phyloP scores from a whole-genome alignment of 2,797 vertebrate species.

The Ibycter americanus region DNA sequence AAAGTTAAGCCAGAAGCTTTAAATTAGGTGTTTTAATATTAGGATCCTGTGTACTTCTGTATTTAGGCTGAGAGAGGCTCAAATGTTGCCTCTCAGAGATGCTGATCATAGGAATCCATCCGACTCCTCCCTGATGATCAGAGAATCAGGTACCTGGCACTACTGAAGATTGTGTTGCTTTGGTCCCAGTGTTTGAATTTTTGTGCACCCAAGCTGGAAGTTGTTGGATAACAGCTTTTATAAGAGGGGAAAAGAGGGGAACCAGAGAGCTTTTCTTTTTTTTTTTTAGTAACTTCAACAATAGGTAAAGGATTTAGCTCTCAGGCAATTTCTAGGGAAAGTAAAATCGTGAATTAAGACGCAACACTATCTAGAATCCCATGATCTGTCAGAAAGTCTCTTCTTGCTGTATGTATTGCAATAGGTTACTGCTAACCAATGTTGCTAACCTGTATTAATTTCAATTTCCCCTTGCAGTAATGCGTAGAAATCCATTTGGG shows the following conservation, averaged over 20 bases:
- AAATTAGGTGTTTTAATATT: not conserved
- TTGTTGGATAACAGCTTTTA: not conserved
- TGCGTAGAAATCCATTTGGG: constrained; percentile 92
- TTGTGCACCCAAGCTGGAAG: not conserved
- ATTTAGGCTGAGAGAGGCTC: not conserved
- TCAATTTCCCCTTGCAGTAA: constrained; percentile 82
- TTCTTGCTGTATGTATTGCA: not conserved
- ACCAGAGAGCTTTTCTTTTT: not conserved
- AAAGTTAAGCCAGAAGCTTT: not conserved
- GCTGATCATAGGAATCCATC: not conserved
- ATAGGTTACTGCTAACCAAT: not conserved
- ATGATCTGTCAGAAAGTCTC: not conserved
- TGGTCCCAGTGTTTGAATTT: not conserved
- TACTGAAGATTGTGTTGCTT: not conserved
- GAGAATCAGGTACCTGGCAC: not conserved
- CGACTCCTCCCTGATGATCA: rapidly evolving
- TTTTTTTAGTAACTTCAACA: not conserved
- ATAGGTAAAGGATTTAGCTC: not conserved
- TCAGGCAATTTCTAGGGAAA: not conserved
- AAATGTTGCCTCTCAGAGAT: not conserved
- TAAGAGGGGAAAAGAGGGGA: not conserved
- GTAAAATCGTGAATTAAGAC: not conserved
- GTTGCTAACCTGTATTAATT: constrained; percentile 36
- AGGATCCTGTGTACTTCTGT: not conserved
- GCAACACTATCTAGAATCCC: not conserved